Base-by-base conservation (phyloP, 2,797 vertebrate genomes). In the Tenualosa thibaudeaui region DNA sequence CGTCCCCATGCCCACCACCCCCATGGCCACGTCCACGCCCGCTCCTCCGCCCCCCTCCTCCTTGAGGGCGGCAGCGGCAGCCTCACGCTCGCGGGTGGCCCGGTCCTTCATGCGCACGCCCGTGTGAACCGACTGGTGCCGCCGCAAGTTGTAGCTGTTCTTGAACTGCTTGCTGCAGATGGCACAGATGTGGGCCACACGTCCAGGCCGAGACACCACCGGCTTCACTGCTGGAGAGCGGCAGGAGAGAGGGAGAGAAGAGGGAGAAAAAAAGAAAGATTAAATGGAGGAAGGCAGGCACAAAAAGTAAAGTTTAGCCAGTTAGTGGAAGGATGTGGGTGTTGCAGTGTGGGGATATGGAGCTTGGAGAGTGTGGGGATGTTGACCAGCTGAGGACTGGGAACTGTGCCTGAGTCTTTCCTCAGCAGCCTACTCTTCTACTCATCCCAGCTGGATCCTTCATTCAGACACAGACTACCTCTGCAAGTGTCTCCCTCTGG, bases 111-210 rank as follows among this genome's bases (percentile, higher is more conserved):
- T 95, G 90, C 85, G 93, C 89, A 95, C 88, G 51, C 97, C 96
- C 0, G 96, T 97, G 93, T 98, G 97, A 85, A 97, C 97, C 3
- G 97, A 97, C 93, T 98, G 97, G 90, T 98, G 97, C 58, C 97
- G 94, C 82, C 97, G 95, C 86, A 98, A 94, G 54, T 98, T 98
- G 93, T 98, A 98, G 93, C 97, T 97, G 93, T 97, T 97, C 93
- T 98, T 98, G 93, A 98, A 98, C 94, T 97, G 96, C 92, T 98
- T 98, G 91, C 96, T 96, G 89, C 97, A 98, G 71, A 97, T 95
- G 13, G 96, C 93, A 53, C 97, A 98, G 89, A 97, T 95, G 88
- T 97, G 97, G 82, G 96, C 94, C 2, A 96, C 96, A 2, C 96
- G 96, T 78, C 91, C 91, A 62, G 93, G 91, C 75, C 88, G 3